Evolutionary conservation across 2,797 vertebrate genomes (phyloP).

Genomic region (Sebastes alutus): DNA sequence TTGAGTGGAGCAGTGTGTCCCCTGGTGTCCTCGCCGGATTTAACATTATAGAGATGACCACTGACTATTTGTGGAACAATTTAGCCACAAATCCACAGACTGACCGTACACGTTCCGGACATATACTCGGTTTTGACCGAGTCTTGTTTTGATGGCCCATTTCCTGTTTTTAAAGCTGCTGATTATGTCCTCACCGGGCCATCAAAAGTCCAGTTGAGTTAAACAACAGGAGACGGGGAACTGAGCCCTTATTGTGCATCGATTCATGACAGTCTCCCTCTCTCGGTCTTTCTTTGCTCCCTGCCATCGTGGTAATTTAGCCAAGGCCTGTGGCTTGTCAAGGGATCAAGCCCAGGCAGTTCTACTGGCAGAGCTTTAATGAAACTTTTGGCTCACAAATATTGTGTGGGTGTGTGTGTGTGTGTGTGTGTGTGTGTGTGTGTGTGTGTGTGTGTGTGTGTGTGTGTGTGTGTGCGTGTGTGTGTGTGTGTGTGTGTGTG

Average conservation of each 20-base stretch:
- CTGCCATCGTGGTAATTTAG: conserved; percentile 38
- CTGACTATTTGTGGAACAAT: too few relatives aligned
- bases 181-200: background rate
- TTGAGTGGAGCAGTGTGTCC: too few relatives aligned
- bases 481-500: background rate
- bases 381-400: conserved; percentile 52
- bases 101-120: too few relatives aligned
- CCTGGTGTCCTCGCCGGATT: too few relatives aligned
- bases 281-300: conserved; percentile 31
- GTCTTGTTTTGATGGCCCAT: background rate
- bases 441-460: background rate
- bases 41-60: too few relatives aligned
- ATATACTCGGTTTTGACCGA: too few relatives aligned
- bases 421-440: background rate
- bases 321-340: conserved; percentile 53
- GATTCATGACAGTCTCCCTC: conserved; percentile 13
- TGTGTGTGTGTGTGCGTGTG: background rate
- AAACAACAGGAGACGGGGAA: conserved; percentile 15
- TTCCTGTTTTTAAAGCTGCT: background rate
- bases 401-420: background rate
- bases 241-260: conserved; percentile 28
- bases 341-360: conserved; percentile 43
- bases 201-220: conserved; percentile 3
- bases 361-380: conserved; percentile 68
- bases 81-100: too few relatives aligned